phyloP scores from a whole-genome alignment of 2,888 invertebrate species.

The Pristionchus entomophagus region DNA sequence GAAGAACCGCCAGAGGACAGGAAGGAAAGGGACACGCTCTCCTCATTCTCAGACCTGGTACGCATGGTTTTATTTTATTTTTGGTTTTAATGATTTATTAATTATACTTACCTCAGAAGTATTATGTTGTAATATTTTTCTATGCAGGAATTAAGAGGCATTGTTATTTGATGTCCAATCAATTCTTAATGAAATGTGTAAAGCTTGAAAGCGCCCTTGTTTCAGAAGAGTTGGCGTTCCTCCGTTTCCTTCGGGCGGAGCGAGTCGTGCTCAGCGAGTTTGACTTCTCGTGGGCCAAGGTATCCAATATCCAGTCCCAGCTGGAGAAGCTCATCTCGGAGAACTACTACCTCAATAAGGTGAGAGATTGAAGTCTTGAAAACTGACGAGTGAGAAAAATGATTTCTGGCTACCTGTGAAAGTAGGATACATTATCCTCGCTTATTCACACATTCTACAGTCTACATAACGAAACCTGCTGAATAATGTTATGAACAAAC shows the following conservation, averaged over 20 bases:
- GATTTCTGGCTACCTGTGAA: neutral
- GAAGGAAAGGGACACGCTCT: slow-evolving; percentile 80
- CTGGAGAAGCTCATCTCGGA: slow-evolving; percentile 93
- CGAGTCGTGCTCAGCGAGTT: slow-evolving; percentile 96
- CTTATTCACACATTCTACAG: neutral
- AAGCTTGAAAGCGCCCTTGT: too few relatives aligned
- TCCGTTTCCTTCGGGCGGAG: slow-evolving; percentile 92
- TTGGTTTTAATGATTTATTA: too few relatives aligned
- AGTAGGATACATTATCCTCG: too few relatives aligned
- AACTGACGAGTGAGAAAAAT: slow-evolving; percentile 50
- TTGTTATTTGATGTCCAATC: too few relatives aligned
- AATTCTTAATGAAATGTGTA: too few relatives aligned
- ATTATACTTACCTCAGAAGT: too few relatives aligned
- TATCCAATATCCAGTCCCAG: slow-evolving; percentile 92
- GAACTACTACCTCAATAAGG: slow-evolving; percentile 93
- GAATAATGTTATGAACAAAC: neutral
- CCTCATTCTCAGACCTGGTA: slow-evolving; percentile 47
- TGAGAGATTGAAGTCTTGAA: neutral
- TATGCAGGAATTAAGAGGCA: too few relatives aligned
- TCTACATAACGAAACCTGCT: neutral
- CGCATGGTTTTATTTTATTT: neutral
- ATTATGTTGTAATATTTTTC: too few relatives aligned
- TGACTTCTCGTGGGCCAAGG: slow-evolving; percentile 95
- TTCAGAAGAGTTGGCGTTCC: slow-evolving; percentile 95
- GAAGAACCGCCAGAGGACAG: slow-evolving; percentile 95